Conservation (phyloP, 2,113 vertebrate genomes). For the Ammodytes marinus region DNA sequence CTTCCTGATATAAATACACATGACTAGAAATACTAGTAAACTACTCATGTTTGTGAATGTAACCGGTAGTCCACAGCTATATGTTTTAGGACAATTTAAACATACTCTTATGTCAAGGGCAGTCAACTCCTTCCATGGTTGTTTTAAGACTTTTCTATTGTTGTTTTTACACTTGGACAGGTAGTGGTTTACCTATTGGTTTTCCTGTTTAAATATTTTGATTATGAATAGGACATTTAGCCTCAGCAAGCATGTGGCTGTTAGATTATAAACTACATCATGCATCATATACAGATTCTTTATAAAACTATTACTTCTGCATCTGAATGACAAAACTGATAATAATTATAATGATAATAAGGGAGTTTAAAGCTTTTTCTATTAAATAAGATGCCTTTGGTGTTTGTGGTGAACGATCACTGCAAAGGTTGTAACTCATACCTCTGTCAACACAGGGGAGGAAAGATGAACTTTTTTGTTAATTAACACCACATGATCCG, state of each 20-base stretch:
- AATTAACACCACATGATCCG: slow-evolving; percentile 63
- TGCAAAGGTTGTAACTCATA: slow-evolving; percentile 35
- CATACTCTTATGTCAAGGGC: not conserved
- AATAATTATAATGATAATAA: not conserved
- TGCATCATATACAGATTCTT: not conserved
- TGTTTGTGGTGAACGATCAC: not conserved
- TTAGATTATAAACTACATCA: not conserved
- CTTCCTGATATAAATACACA: not conserved
- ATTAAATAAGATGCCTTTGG: not conserved
- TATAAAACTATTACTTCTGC: not conserved
- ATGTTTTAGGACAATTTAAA: not conserved
- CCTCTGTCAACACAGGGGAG: slow-evolving; percentile 25
- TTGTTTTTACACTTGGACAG: not conserved
- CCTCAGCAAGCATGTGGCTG: not conserved
- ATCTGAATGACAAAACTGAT: not conserved
- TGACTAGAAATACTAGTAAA: too few species aligned
- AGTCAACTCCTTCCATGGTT: too few species aligned
- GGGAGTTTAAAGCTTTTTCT: not conserved
- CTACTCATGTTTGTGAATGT: too few species aligned
- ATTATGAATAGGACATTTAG: not conserved
- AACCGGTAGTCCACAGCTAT: not conserved
- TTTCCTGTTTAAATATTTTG: not conserved
- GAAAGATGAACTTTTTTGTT: slow-evolving; percentile 59
- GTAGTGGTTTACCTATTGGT: not conserved
- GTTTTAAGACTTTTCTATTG: not conserved